These are phyloP conservation scores for Paracanthobrama guichenoti DNA, from an alignment of 2,113 vertebrate species.

Conservation along the genomic window DNA sequence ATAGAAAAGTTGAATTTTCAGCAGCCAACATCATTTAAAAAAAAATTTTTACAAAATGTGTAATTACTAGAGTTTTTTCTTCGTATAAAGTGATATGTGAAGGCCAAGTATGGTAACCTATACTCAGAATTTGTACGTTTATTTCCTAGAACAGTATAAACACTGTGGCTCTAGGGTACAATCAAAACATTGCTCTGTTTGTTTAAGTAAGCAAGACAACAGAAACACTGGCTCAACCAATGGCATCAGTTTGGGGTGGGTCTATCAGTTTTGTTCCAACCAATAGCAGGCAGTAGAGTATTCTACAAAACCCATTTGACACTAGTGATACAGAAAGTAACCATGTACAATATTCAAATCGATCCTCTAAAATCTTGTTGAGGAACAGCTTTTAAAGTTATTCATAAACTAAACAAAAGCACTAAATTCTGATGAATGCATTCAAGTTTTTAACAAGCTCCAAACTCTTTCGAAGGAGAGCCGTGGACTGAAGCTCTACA, in stretches of 20 bases:
- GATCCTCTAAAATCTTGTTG: background rate
- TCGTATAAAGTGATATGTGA: no score
- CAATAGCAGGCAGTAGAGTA: background rate
- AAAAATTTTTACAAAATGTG: no score
- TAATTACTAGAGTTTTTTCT: no score
- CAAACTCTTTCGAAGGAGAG: background rate
- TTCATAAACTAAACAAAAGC: background rate
- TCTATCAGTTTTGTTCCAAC: background rate
- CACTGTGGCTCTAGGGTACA: slow-evolving; percentile 13
- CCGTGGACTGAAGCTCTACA: background rate
- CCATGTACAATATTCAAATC: background rate
- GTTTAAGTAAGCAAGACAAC: background rate
- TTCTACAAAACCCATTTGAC: background rate
- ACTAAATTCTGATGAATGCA: background rate
- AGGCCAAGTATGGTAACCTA: no score
- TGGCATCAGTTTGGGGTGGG: background rate
- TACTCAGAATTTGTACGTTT: background rate
- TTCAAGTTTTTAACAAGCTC: background rate
- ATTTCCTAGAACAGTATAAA: background rate
- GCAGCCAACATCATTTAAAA: background rate
- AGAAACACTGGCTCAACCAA: background rate
- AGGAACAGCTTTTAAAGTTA: background rate
- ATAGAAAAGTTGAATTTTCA: background rate
- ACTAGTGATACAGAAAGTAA: background rate
- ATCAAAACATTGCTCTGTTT: slow-evolving; percentile 16